These are phyloP conservation scores for Tenthredo amoena DNA, from an alignment of 2,888 invertebrate species.

Conservation along the genomic window DNA sequence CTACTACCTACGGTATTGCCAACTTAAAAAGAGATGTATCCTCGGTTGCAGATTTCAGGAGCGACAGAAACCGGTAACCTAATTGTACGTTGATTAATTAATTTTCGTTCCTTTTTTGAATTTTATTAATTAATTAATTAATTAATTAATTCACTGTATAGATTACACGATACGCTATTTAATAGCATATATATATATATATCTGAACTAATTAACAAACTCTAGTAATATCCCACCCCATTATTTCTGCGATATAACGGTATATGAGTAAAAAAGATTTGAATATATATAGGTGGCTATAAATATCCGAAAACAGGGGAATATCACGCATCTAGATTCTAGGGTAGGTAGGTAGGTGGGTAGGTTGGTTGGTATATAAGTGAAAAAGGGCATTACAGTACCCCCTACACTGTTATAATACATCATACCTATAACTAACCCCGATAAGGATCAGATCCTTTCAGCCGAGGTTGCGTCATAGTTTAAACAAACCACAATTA, in stretches of 20 bases:
- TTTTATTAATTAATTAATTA: neutral
- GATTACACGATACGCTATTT: no score
- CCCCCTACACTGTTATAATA: neutral
- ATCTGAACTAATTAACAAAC: no score
- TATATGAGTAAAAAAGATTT: no score
- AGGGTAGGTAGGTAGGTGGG: neutral
- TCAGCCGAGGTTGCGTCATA: constrained; percentile 9
- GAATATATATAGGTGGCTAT: neutral
- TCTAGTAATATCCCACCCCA: no score
- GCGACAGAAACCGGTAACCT: no score
- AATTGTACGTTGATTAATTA: neutral
- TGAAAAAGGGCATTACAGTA: constrained; percentile 9
- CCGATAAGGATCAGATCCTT: constrained; percentile 32
- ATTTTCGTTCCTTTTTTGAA: neutral
- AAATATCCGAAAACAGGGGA: neutral
- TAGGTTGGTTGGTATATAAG: neutral
- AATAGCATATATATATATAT: no score
- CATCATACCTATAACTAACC: constrained; percentile 2
- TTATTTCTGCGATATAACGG: no score
- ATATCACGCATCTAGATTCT: constrained; percentile 2
- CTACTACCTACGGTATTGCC: no score
- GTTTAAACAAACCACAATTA: constrained; percentile 19
- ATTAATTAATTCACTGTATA: neutral
- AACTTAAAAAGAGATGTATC: no score
- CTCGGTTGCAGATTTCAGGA: no score